Percentiles rank a stretch among this genome's conserved stretches.
These are phyloP conservation scores for Drosophila sp. DNA, from an alignment of 1,140 invertebrate species.

Conservation along the genomic window DNA sequence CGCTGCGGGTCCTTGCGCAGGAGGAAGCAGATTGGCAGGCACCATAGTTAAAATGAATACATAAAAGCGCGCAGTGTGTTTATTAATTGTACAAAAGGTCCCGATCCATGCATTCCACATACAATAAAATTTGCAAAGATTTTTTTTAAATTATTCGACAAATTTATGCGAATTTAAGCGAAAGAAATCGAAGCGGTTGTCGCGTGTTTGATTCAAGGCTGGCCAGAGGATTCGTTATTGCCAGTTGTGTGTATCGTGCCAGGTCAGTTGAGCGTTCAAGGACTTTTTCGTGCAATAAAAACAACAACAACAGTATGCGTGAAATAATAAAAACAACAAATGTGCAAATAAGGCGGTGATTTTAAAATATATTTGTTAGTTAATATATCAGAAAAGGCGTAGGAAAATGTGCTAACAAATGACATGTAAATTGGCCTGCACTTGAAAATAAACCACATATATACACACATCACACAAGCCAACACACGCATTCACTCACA, in stretches of 20 bases:
- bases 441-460: constrained; percentile 64
- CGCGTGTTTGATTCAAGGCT: constrained; percentile 44
- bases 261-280: constrained; percentile 82
- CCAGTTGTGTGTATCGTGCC: constrained; percentile 62
- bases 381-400: constrained; percentile 28
- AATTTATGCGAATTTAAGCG: background rate
- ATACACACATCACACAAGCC: constrained; percentile 10
- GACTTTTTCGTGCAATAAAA: constrained; percentile 64
- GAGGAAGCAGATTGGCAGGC: constrained; percentile 36
- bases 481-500: constrained; percentile 11
- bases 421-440: constrained; percentile 64
- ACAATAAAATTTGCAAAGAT: constrained; percentile 6
- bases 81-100: constrained; percentile 2
- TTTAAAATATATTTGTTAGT: constrained; percentile 43
- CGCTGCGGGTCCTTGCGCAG: constrained; percentile 75
- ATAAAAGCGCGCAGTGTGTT: constrained; percentile 39
- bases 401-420: constrained; percentile 52
- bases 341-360: constrained; percentile 45
- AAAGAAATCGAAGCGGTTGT: constrained; percentile 3
- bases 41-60: constrained; percentile 28
- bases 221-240: constrained; percentile 32
- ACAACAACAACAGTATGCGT: constrained; percentile 51
- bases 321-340: constrained; percentile 46
- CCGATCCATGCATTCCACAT: constrained; percentile 14
- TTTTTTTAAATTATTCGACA: background rate